Evolutionary conservation across 1,140 invertebrate genomes (phyloP), one percentile per base, ranked within the genome.

Genomic region (Phocides pigmalion): DNA sequence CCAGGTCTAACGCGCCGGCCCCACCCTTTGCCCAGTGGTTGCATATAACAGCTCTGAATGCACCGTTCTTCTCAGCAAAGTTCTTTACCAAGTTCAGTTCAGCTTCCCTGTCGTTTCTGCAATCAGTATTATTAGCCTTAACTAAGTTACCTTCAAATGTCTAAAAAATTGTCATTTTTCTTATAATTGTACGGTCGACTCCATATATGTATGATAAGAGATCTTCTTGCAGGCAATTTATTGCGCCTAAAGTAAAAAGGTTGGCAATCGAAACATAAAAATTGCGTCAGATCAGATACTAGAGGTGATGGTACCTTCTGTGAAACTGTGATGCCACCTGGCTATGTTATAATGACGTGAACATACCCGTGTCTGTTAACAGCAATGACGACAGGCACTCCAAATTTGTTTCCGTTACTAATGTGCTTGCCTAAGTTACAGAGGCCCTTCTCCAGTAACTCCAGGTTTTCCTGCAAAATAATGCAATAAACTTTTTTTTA

Each of bases 371-470:
- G 97, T 65, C 93, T 92, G 89, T 99, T 99, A 39, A 99, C 94
- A 2, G 97, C 97, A 0, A 99, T 97, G n/a, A 99, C 95, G 9
- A 99, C 98, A 0, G 98, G 98, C 17, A 99, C 93, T 20, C 98
- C 97, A 92, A 96, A 99, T 82, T 96, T 96, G 15, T 91, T 93
- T 0, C 96, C 97, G 92, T 99, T 99, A 81, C 96, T 95, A 64
- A 99, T 98, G 83, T 99, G 99, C 81, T 99, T 98, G 62, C 94
- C 92, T 5, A 99, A 90, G 93, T 99, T 99, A 54, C 95, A 95
- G 59, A 98, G 92, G 0, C 99, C 99, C 73, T 96, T 96, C 71
- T 93, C 92, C 4, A 99, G 85, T n/a, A 99, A 93, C 61, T 97
- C 95, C 53, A 99, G 79, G 91, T 99, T 98, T 93, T 99, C 96